Percentiles rank a stretch among this genome's conserved stretches.
Conservation (phyloP, 2,797 vertebrate genomes). For the Hafferia zeledoni region DNA sequence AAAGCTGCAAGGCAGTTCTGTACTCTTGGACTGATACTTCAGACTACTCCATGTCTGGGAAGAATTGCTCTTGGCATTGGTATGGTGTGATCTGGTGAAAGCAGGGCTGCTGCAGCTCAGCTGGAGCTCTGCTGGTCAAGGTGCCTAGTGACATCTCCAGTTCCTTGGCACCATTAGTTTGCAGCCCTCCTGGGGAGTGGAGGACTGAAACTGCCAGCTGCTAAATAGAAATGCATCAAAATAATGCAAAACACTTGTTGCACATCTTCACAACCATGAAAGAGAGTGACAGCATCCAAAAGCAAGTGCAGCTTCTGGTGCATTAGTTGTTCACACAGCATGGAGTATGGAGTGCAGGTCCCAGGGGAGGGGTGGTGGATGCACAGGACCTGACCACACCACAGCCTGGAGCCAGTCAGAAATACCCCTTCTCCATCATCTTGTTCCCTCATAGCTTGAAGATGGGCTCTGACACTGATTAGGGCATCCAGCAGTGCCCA, state of each 20-base stretch:
- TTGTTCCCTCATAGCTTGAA: background rate
- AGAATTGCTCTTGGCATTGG: background rate
- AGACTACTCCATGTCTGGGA: background rate
- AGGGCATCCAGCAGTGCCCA: background rate
- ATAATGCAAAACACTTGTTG: background rate
- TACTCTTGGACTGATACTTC: background rate
- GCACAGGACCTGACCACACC: background rate
- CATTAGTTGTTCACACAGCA: fast-evolving
- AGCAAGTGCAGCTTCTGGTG: background rate
- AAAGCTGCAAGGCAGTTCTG: background rate
- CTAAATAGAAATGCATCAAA: background rate
- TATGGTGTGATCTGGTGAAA: background rate
- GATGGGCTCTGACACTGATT: background rate
- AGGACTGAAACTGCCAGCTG: background rate
- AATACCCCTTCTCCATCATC: background rate
- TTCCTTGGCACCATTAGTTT: background rate
- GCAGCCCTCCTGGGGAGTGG: background rate
- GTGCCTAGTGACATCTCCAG: background rate
- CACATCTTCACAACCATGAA: background rate
- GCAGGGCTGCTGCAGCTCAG: background rate
- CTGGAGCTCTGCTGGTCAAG: background rate
- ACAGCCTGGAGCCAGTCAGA: background rate
- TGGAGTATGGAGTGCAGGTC: background rate
- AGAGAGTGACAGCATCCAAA: background rate
- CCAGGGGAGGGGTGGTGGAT: background rate